A percentile compares a stretch with the other conserved stretches of the same genome.
These are phyloP conservation scores for Urocolius indicus DNA, from an alignment of 2,113 vertebrate species.

Conservation along the genomic window DNA sequence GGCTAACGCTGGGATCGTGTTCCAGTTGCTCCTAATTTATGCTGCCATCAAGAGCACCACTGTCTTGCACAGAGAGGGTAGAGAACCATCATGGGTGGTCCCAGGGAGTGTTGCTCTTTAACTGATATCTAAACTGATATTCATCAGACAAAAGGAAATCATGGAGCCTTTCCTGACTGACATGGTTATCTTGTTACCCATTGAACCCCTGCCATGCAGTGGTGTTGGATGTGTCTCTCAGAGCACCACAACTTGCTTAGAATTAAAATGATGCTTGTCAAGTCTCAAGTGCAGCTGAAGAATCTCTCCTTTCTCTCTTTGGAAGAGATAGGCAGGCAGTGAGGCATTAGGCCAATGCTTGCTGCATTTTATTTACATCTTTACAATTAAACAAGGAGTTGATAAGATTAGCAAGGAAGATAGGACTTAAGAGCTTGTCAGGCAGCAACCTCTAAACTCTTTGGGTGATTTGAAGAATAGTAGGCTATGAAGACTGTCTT, in stretches of 20 bases:
- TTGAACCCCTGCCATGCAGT: background rate
- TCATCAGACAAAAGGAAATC: background rate
- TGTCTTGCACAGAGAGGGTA: background rate
- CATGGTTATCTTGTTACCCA: background rate
- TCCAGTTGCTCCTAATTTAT: background rate
- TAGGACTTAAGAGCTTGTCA: background rate
- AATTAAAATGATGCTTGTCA: background rate
- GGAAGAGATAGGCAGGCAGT: accelerated
- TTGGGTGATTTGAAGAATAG: background rate
- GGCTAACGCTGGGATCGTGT: background rate
- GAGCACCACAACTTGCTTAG: background rate
- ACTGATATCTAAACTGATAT: background rate
- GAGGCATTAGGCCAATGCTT: background rate
- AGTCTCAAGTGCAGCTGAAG: background rate
- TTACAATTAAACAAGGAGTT: background rate
- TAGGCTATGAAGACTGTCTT: background rate
- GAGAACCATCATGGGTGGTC: background rate
- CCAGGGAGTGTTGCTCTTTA: background rate
- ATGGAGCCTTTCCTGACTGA: background rate
- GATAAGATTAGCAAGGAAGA: conserved; percentile 3
- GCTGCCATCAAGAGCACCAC: background rate
- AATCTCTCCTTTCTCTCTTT: background rate
- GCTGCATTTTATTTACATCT: background rate
- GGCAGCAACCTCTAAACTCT: background rate
- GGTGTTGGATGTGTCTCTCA: background rate